Evolutionary conservation across 2,888 invertebrate genomes (phyloP).

Genomic region (Abrostola tripartita): DNA sequence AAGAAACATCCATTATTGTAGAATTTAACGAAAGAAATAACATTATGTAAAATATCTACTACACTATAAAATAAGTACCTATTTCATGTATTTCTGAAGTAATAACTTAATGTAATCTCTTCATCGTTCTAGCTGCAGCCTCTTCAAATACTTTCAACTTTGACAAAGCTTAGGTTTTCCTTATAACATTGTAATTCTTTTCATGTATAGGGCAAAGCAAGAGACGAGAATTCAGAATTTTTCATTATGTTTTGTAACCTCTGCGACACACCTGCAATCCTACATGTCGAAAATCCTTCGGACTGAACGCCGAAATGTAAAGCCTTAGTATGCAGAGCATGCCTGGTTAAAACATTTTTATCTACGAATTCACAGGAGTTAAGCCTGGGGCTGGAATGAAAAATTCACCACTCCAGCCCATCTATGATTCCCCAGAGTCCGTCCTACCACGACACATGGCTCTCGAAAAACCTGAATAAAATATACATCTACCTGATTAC

Average conservation of each 20-base stretch:
- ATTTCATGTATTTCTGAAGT: too few relatives aligned
- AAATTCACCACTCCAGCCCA: slow-evolving; percentile 44
- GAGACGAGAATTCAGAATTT: not conserved
- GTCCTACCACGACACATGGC: slow-evolving; percentile 15
- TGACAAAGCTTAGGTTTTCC: too few relatives aligned
- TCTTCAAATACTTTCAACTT: too few relatives aligned
- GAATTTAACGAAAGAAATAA: slow-evolving; percentile 10
- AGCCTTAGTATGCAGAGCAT: slow-evolving; percentile 5
- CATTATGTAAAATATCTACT: not conserved
- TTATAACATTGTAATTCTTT: not conserved
- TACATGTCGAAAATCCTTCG: not conserved
- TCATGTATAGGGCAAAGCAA: too few relatives aligned
- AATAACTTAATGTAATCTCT: too few relatives aligned
- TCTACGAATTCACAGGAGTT: slow-evolving; percentile 14
- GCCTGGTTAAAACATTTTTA: slow-evolving; percentile 25
- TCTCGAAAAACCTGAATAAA: slow-evolving; percentile 30
- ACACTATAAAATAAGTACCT: too few relatives aligned
- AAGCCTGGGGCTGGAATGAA: slow-evolving; percentile 41
- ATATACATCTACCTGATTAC: not conserved
- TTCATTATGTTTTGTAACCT: not conserved
- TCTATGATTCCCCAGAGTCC: slow-evolving; percentile 42
- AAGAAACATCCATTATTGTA: not conserved
- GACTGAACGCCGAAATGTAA: not conserved
- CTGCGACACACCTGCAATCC: too few relatives aligned
- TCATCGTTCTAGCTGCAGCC: too few relatives aligned